These are phyloP conservation scores for Hipposideros larvatus DNA, from an alignment of 2,797 vertebrate species.

Conservation along the genomic window DNA sequence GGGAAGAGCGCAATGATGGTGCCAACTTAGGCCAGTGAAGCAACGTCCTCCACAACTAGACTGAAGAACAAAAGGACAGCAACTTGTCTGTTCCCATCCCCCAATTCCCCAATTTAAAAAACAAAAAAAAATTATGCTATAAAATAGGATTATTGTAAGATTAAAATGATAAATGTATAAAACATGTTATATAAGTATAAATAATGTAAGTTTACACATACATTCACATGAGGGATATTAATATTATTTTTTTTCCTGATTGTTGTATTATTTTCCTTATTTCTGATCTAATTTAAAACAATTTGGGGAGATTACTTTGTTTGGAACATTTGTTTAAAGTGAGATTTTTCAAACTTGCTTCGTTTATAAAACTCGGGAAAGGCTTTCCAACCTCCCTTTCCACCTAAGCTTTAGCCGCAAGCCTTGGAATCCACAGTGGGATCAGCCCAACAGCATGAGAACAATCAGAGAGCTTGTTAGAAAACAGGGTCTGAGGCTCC, in stretches of 20 bases:
- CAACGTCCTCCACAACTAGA: too few relatives aligned
- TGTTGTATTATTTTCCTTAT: background rate
- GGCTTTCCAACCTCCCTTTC: background rate
- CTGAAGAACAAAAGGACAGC: too few relatives aligned
- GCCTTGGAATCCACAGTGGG: background rate
- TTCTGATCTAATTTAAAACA: background rate
- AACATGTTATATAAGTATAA: background rate
- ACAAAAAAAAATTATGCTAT: background rate
- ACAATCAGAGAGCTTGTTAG: background rate
- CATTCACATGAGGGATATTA: background rate
- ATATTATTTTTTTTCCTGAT: background rate
- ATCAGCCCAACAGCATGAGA: background rate
- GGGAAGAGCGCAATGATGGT: too few relatives aligned
- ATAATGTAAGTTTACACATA: background rate
- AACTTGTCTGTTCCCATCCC: too few relatives aligned
- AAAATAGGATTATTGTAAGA: background rate
- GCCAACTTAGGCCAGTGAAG: too few relatives aligned
- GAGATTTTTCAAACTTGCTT: background rate
- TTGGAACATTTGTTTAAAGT: background rate
- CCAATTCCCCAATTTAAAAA: too few relatives aligned
- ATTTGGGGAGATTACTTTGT: background rate
- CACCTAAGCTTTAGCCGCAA: too few relatives aligned
- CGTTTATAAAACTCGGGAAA: background rate
- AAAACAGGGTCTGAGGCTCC: background rate
- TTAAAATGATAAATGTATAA: background rate